Conservation (phyloP, 30 jellyfish, hydroid and myxozoan genomes). For the Catostylus mosaicus region DNA sequence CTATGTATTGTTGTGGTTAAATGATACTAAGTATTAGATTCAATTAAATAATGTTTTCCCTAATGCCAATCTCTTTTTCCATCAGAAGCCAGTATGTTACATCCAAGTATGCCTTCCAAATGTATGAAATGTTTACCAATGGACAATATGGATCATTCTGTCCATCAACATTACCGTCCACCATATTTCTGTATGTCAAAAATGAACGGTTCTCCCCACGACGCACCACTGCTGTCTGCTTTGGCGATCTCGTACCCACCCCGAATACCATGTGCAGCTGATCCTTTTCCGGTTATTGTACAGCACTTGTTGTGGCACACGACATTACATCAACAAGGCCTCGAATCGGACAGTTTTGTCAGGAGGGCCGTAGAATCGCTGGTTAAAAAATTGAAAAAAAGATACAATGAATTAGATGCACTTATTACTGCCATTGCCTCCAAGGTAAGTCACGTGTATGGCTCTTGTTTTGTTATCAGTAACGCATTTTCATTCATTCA, state of each 20-base stretch:
- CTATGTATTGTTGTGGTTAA: no score
- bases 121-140: slow-evolving; percentile 81
- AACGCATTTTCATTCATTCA: no score
- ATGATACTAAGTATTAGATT: no score
- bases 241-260: slow-evolving; percentile 87
- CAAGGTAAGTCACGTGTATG: no score
- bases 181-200: slow-evolving; percentile 68
- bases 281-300: slow-evolving; percentile 95
- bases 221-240: slow-evolving; percentile 79
- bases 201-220: slow-evolving; percentile 76
- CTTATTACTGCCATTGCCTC: slow-evolving; percentile 89
- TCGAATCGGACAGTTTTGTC: slow-evolving; percentile 84
- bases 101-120: slow-evolving; percentile 68
- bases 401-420: slow-evolving; percentile 95
- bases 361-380: slow-evolving; percentile 96
- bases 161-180: slow-evolving; percentile 59
- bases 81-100: slow-evolving; percentile 67
- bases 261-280: slow-evolving; percentile 98
- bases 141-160: slow-evolving; percentile 61
- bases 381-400: slow-evolving; percentile 92
- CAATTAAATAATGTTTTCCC: no score
- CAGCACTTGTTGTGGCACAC: slow-evolving; percentile 94
- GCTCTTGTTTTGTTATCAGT: no score
- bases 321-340: slow-evolving; percentile 73
- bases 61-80: no score